These are phyloP conservation scores for Megalurothrips usitatus DNA, from an alignment of 2,888 invertebrate species.

Conservation along the genomic window DNA sequence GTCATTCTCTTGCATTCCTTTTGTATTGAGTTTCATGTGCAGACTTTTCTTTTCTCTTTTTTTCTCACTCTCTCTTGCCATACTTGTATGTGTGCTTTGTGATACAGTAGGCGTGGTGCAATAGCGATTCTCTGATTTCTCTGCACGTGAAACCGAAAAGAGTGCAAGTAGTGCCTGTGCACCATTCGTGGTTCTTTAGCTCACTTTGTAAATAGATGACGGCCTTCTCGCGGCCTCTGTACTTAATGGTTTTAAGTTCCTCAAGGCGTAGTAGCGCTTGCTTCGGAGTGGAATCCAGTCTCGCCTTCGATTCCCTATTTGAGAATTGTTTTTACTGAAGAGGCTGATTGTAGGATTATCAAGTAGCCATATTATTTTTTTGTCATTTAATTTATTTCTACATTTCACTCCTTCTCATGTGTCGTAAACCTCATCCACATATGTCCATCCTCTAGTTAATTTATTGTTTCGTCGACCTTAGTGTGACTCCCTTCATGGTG, in stretches of 20 bases:
- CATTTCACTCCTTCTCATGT: neutral
- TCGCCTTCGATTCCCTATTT: too few relatives aligned
- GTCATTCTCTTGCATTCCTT: neutral
- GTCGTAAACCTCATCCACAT: too few relatives aligned
- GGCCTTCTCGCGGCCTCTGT: neutral
- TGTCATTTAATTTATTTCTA: neutral
- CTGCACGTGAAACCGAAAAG: too few relatives aligned
- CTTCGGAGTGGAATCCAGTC: neutral
- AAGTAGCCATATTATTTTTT: neutral
- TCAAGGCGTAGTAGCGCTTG: neutral
- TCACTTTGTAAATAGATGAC: neutral
- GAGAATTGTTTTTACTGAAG: neutral
- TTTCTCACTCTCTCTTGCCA: too few relatives aligned
- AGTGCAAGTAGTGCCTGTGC: too few relatives aligned
- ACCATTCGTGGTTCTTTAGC: too few relatives aligned
- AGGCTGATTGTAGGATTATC: neutral
- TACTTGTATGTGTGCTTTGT: too few relatives aligned
- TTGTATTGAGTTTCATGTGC: neutral
- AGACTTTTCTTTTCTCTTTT: neutral
- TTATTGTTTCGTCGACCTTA: too few relatives aligned
- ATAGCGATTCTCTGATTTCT: too few relatives aligned
- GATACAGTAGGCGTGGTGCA: too few relatives aligned
- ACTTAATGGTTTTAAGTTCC: slow-evolving; percentile 25
- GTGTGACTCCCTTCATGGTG: too few relatives aligned
- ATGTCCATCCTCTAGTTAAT: too few relatives aligned